phyloP scores from a whole-genome alignment of 2,888 invertebrate species.

The Chymomyza procnemis region DNA sequence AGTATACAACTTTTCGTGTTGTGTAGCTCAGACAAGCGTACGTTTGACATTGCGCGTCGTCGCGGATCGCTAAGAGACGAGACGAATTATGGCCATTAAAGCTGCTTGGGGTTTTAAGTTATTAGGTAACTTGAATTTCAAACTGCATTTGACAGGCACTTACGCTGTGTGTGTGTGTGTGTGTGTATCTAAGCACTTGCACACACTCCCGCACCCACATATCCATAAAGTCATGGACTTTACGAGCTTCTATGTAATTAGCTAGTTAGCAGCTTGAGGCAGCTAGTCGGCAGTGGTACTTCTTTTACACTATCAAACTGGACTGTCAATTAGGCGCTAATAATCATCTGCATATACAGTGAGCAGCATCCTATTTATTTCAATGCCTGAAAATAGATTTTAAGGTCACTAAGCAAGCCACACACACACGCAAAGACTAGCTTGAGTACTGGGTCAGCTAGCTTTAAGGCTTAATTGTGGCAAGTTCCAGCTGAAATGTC shows the following conservation, averaged over 20 bases:
- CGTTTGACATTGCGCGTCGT: background rate
- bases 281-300: background rate
- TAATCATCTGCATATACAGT: background rate
- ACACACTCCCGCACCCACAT: background rate
- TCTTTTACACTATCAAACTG: constrained; percentile 5
- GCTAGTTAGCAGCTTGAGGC: constrained; percentile 11
- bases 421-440: background rate
- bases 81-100: constrained; percentile 68
- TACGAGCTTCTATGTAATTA: constrained; percentile 15
- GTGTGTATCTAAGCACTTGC: background rate
- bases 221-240: background rate
- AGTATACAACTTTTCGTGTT: background rate
- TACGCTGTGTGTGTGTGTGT: no score
- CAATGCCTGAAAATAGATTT: constrained; percentile 38
- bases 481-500: no score
- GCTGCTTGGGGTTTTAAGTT: constrained; percentile 67
- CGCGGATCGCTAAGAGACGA: constrained; percentile 41
- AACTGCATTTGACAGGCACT: constrained; percentile 41
- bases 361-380: background rate
- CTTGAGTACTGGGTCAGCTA: background rate
- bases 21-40: background rate
- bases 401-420: constrained; percentile 55
- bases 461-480: background rate
- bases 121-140: constrained; percentile 60
- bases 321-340: background rate